These are phyloP conservation scores for Drosophila littoralis DNA, from an alignment of 1,140 invertebrate species.

Conservation along the genomic window DNA sequence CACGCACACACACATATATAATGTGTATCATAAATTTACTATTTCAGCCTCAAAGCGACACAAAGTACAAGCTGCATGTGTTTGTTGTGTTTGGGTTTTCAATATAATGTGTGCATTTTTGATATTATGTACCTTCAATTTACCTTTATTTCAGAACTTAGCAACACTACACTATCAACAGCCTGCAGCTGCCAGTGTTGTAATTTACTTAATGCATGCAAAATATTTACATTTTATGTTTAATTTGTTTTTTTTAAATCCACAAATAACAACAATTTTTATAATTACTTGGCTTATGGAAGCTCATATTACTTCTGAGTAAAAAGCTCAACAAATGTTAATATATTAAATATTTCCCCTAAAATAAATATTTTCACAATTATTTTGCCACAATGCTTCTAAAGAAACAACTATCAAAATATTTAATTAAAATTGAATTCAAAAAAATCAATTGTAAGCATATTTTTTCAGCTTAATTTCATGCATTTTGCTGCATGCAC, in stretches of 20 bases:
- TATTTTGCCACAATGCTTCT: background rate
- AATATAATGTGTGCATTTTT: background rate
- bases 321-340: too few relatives aligned
- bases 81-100: background rate
- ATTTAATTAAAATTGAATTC: slow-evolving; percentile 12
- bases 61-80: slow-evolving; percentile 43
- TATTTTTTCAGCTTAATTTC: slow-evolving; percentile 6
- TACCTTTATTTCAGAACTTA: background rate
- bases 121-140: background rate
- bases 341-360: too few relatives aligned
- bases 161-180: background rate
- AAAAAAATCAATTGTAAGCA: slow-evolving; percentile 4
- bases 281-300: too few relatives aligned
- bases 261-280: too few relatives aligned
- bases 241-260: too few relatives aligned
- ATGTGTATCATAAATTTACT: slow-evolving; percentile 2
- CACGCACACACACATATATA: slow-evolving; percentile 29
- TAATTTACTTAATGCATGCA: background rate
- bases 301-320: too few relatives aligned
- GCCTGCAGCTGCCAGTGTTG: background rate
- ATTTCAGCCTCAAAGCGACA: slow-evolving; percentile 26
- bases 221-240: background rate
- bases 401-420: background rate
- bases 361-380: background rate
- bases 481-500: slow-evolving; percentile 14